Evolutionary conservation across 2,113 vertebrate species (phyloP).

Genomic region (Eublepharis macularius): DNA sequence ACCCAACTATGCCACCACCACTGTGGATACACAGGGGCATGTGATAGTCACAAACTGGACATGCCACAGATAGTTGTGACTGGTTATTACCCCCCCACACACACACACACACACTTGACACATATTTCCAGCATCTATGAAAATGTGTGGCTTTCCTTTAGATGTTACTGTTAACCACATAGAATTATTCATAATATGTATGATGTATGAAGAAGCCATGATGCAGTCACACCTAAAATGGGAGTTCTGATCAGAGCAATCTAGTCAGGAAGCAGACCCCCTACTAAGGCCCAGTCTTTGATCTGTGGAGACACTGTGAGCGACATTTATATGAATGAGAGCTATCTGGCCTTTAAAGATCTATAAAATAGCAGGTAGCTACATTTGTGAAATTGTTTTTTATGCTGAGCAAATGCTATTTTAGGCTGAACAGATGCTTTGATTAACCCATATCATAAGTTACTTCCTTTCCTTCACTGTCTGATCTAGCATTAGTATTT

Average conservation of each 20-base stretch:
- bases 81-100: no score
- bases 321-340: neutral
- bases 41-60: no score
- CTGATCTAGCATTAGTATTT: neutral
- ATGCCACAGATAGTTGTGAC: neutral
- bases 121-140: no score
- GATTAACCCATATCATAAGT: neutral
- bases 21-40: no score
- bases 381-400: neutral
- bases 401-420: neutral
- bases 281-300: neutral
- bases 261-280: neutral
- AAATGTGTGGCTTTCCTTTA: neutral
- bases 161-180: no score
- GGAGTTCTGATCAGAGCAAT: neutral
- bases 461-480: neutral
- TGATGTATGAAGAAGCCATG: neutral
- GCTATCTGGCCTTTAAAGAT: neutral
- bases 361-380: neutral
- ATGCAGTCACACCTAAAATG: neutral
- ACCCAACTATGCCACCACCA: neutral
- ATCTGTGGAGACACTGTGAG: neutral
- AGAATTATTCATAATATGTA: no score
- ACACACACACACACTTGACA: no score
- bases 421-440: neutral